phyloP scores from a whole-genome alignment of 2,113 vertebrate species.

The Oreochromis spilurus region DNA sequence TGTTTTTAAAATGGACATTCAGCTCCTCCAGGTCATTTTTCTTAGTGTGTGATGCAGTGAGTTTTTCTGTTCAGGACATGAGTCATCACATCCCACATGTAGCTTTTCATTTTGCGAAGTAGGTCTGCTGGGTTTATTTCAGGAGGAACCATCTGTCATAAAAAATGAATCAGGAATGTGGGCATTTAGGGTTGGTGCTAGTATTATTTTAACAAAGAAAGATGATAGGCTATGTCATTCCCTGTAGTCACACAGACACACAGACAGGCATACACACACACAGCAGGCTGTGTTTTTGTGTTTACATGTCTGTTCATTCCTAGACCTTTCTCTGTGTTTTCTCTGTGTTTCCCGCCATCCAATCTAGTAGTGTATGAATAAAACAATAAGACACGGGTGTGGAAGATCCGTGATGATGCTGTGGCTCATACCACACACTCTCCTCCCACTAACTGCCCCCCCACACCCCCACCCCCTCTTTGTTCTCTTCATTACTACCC shows the following conservation, averaged over 20 bases:
- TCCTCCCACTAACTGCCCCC: conserved; percentile 26
- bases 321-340: not conserved
- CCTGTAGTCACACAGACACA: not conserved
- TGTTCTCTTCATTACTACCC: conserved; percentile 17
- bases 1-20: not conserved
- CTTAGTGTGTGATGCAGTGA: conserved; percentile 10
- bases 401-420: conserved; percentile 32
- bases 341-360: not conserved
- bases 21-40: not conserved
- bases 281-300: not conserved
- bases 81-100: conserved; percentile 61
- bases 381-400: conserved; percentile 52
- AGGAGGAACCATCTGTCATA: conserved; percentile 53
- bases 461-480: not conserved
- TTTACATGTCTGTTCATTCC: not conserved
- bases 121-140: conserved; percentile 46
- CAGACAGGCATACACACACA: not conserved
- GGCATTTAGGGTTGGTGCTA: not conserved
- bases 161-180: conserved; percentile 5
- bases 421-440: conserved; percentile 39
- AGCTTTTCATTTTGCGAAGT: conserved; percentile 38
- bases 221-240: not conserved
- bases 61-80: conserved; percentile 20
- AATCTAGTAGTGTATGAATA: conserved; percentile 21
- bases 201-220: not conserved